Conservation (phyloP, 2,888 invertebrate genomes). For the Chironomus riparius region DNA sequence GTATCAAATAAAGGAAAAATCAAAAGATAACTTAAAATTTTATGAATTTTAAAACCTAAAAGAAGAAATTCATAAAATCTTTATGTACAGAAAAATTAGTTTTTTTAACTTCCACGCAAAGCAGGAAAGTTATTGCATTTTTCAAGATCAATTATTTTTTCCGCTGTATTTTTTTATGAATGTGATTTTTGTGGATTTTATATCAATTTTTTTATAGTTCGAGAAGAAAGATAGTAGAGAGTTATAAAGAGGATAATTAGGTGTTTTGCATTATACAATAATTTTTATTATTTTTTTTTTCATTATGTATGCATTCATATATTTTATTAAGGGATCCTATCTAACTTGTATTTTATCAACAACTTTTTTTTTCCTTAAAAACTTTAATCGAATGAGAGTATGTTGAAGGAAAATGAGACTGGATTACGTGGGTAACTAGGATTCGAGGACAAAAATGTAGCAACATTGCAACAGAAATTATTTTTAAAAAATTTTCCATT, state of each 20-base stretch:
- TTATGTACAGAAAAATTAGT: too few species aligned
- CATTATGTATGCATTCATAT: not conserved
- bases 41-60: too few species aligned
- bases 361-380: conserved; percentile 13
- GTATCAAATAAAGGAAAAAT: not conserved
- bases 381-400: not conserved
- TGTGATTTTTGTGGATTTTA: not conserved
- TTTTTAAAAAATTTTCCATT: not conserved
- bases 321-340: conserved; percentile 19
- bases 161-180: not conserved
- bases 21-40: not conserved
- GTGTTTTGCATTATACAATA: conserved; percentile 5
- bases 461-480: not conserved
- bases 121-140: too few species aligned
- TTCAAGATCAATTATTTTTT: not conserved
- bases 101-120: too few species aligned
- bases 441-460: too few species aligned
- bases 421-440: not conserved
- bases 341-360: conserved; percentile 15
- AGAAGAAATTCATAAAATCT: too few species aligned
- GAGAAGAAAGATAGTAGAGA: conserved; percentile 2
- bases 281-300: not conserved
- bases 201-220: not conserved
- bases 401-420: not conserved
- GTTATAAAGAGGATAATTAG: not conserved